These are phyloP conservation scores for Pangasius djambal DNA, from an alignment of 2,797 vertebrate species.

Conservation along the genomic window DNA sequence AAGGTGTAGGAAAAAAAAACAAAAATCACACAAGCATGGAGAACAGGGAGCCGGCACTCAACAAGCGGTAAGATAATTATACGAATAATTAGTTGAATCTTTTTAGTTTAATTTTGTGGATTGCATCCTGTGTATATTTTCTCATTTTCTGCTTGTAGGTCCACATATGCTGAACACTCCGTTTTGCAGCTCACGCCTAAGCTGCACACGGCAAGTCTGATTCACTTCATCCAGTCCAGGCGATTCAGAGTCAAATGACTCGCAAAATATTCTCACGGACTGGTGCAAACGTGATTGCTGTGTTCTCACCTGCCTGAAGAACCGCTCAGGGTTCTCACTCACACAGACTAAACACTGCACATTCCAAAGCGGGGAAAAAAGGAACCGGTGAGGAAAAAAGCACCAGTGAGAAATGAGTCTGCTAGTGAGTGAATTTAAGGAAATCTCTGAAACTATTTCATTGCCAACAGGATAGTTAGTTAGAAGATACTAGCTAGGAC, in stretches of 20 bases:
- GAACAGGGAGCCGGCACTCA: neutral
- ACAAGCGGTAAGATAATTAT: neutral
- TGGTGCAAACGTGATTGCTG: neutral
- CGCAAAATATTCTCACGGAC: neutral
- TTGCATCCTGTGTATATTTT: neutral
- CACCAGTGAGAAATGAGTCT: neutral
- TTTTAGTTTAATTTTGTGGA: neutral
- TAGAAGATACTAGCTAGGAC: neutral
- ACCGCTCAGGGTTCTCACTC: neutral
- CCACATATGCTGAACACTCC: neutral
- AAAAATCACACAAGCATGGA: neutral
- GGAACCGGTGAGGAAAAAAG: neutral
- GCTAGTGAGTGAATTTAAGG: neutral
- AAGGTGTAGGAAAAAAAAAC: neutral
- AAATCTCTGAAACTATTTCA: neutral
- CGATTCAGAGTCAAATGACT: neutral
- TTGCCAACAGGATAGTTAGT: neutral
- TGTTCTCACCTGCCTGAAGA: neutral
- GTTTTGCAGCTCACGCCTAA: neutral
- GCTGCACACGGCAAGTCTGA: neutral
- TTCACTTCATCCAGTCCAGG: neutral
- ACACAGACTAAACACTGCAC: neutral
- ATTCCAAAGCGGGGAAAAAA: neutral
- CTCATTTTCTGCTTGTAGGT: neutral
- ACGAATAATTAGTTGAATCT: neutral